These are phyloP conservation scores for Coelopa pilipes DNA, from an alignment of 2,888 invertebrate genomes.

Conservation along the genomic window DNA sequence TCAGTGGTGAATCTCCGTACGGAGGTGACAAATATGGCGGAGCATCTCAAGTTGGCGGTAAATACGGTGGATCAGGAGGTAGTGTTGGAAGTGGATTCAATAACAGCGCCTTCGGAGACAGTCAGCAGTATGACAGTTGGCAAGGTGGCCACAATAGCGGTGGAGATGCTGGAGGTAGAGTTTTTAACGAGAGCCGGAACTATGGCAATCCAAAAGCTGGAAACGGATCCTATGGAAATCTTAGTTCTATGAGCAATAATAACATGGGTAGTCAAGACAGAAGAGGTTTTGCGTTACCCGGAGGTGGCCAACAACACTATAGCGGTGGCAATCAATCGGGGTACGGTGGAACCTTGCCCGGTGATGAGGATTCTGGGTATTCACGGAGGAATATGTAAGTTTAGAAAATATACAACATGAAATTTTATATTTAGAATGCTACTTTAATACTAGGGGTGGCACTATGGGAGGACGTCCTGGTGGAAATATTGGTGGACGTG, in stretches of 20 bases:
- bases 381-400: slow-evolving; percentile 40
- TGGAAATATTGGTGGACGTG: slow-evolving; percentile 29
- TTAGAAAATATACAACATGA: too few relatives aligned
- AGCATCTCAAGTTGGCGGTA: slow-evolving; percentile 31
- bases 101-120: slow-evolving; percentile 18
- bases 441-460: slow-evolving; percentile 14
- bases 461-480: slow-evolving; percentile 34
- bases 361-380: slow-evolving; percentile 48
- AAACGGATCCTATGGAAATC: slow-evolving; percentile 44
- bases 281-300: slow-evolving; percentile 63
- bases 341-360: slow-evolving; percentile 46
- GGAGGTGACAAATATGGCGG: slow-evolving; percentile 43
- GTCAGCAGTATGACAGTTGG: slow-evolving; percentile 33
- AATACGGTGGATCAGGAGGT: slow-evolving; percentile 20
- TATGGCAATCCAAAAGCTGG: slow-evolving; percentile 43
- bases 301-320: slow-evolving; percentile 49
- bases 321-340: slow-evolving; percentile 59
- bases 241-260: slow-evolving; percentile 44
- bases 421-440: too few relatives aligned
- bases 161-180: slow-evolving; percentile 33
- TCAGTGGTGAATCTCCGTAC: not conserved
- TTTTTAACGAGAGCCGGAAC: slow-evolving; percentile 43
- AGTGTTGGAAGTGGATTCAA: slow-evolving; percentile 32
- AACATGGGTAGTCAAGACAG: slow-evolving; percentile 58
- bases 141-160: slow-evolving; percentile 33